phyloP scores from a whole-genome alignment of 1,140 invertebrate species.

The Danaus plexippus region DNA sequence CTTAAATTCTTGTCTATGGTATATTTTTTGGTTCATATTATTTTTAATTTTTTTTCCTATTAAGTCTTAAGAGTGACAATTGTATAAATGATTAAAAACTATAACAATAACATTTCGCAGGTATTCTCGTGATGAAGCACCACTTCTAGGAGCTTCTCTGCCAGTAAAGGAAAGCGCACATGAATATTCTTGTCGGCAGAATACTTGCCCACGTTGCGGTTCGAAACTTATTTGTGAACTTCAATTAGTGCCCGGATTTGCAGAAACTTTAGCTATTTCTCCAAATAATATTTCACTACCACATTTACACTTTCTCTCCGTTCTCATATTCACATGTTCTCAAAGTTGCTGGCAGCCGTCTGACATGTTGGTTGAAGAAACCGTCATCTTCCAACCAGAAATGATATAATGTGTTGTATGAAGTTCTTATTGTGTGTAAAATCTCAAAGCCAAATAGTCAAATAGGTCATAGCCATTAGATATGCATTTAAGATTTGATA shows the following conservation, averaged over 20 bases:
- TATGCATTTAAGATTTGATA: too few relatives aligned
- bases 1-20: neutral
- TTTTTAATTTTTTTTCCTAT: too few relatives aligned
- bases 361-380: conserved; percentile 79
- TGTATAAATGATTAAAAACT: too few relatives aligned
- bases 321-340: conserved; percentile 85
- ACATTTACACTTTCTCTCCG: conserved; percentile 84
- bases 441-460: too few relatives aligned
- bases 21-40: conserved; percentile 21
- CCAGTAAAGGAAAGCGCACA: conserved; percentile 26
- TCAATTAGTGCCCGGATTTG: conserved; percentile 84
- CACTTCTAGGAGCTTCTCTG: conserved; percentile 78
- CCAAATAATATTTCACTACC: conserved; percentile 62
- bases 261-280: conserved; percentile 77
- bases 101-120: conserved; percentile 45
- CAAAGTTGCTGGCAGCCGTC: conserved; percentile 85
- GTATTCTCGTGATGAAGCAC: conserved; percentile 78
- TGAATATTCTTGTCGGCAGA: conserved; percentile 48
- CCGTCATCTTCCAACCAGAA: conserved; percentile 84
- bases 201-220: conserved; percentile 80
- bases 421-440: too few relatives aligned
- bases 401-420: conserved; percentile 30
- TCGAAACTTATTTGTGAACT: conserved; percentile 83
- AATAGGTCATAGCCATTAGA: too few relatives aligned
- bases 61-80: too few relatives aligned